Base-by-base conservation (phyloP, 1,140 invertebrate genomes). In the Ostrea edulis region DNA sequence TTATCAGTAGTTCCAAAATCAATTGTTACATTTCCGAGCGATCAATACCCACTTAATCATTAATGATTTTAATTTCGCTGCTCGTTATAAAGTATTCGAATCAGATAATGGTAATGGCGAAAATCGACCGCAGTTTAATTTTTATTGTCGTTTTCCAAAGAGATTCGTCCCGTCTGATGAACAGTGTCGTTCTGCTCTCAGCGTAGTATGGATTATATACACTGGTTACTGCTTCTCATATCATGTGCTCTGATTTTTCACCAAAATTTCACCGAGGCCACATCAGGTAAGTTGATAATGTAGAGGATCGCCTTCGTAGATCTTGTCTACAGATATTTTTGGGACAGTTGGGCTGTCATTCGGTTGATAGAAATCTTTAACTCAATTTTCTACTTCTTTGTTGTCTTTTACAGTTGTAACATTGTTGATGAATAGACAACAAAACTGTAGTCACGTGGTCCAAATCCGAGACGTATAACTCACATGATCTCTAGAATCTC, bases 201-300 rank as follows among this genome's bases (percentile, higher is more conserved):
- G 55, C 4, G 14, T 58, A 35, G n/a, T 12, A 71, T 71, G 68
- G 29, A 71, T 12, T 22, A 29, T 14, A 1, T 11, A 35, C 8
- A 25, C 0, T 25, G 22, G 22, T 25, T 25, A 29, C 22, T 29
- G 0, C 22, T 8, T 35, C 68, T 71, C 2, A 1, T 71, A 14
- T 71, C 22, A 11, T 71, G 68, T 71, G 68, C 29, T 71, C 29
- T 71, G n/a, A 71, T 71, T 71, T 71, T 71, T 71, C 22, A 71
- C 8, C 68, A 20, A n/a, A n/a, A 62, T 62, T 62, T 14, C n/a
- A 14, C n/a, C 7, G 4, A 20, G 2, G 12, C 2, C 14, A 62
- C 14, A 20, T 7, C 58, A 62, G 58, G 58, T 62, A 62, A 20
- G 8, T 5, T 44, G 1, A 44, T 44, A 44, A 44, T 44, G 35